Evolutionary conservation across 2,797 vertebrate genomes (phyloP), one percentile per base, ranked within the genome.

Genomic region (Sebastes itinus): DNA sequence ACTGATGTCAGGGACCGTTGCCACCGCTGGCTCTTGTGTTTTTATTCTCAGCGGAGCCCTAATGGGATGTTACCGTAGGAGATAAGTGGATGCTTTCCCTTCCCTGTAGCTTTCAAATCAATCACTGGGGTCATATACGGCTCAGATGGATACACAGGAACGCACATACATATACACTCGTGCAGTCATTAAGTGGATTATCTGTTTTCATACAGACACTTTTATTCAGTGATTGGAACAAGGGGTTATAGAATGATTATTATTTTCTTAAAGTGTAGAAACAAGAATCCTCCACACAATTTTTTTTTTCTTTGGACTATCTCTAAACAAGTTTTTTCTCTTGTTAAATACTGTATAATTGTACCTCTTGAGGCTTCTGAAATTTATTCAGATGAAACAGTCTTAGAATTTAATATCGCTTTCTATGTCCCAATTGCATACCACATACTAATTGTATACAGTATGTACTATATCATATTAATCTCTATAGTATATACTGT

Each of bases 11-110:
- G 64, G 33, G 78, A 60, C 28, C 16, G 77, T n/a, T 58, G 63
- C 75, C 77, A 56, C 63, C 12, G 70, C 61, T 75, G 77, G 60
- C 75, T 85, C 79, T 75, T 88, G 81, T 89, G 69, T 81, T 81
- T 86, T 82, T 52, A 85, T 77, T 78, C 87, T 73, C 75, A 4
- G 33, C 2, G 78, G 82, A 79, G 12, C 32, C 54, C 27, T 85
- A 71, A 87, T 82, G 66, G 71, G 72, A 86, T 67, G 70, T 64
- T 64, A 70, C 61, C 66, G 18, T 71, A 61, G 65, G 32, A 80
- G 72, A 80, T 78, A 72, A 80, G 78, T 82, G 62, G 68, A 73
- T 77, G 35, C 66, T 23, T 62, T 79, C 52, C 8, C 33, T 70
- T 77, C 35, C 27, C 27, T 2, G 33, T 18, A 28, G 67, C 38